Conservation (phyloP, 2,797 vertebrate species). For the Enteromius unitaeniatus region DNA sequence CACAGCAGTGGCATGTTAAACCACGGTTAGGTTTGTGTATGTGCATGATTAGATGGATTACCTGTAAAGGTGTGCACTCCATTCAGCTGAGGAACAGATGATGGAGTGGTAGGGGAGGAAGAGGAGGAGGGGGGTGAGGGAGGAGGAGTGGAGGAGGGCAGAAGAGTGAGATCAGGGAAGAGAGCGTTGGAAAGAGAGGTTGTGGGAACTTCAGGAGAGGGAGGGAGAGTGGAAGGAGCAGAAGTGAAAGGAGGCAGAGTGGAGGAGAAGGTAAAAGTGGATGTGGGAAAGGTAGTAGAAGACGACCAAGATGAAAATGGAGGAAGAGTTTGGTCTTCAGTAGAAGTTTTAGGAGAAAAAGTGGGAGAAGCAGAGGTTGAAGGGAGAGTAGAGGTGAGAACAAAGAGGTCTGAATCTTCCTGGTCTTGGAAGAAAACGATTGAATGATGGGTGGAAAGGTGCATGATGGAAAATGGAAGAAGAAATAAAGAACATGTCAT, state of each 20-base stretch:
- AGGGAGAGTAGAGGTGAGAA: constrained; percentile 21
- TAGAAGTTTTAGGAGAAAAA: constrained; percentile 47
- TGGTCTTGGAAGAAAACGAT: constrained; percentile 36
- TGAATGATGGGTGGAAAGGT: constrained; percentile 67
- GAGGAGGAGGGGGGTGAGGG: neutral
- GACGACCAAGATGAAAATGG: neutral
- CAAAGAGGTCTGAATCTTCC: constrained; percentile 13
- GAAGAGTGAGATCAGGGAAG: constrained; percentile 44
- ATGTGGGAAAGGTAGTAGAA: neutral
- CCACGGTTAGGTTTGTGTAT: constrained; percentile 47
- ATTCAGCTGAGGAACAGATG: constrained; percentile 77
- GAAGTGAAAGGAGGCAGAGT: constrained; percentile 14
- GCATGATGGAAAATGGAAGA: constrained; percentile 54
- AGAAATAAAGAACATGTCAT: constrained; percentile 16
- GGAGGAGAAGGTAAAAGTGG: neutral
- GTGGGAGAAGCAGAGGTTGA: constrained; percentile 29
- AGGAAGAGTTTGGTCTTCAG: neutral
- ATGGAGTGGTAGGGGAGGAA: constrained; percentile 58
- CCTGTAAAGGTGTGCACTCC: constrained; percentile 81
- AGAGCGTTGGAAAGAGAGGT: constrained; percentile 41
- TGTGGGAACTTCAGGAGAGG: constrained; percentile 43
- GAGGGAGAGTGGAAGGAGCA: constrained; percentile 34
- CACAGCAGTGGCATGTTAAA: constrained; percentile 39
- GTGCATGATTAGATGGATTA: constrained; percentile 67
- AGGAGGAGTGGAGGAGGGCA: constrained; percentile 18